These are phyloP conservation scores for Yasuhikotakia modesta DNA, from an alignment of 2,797 vertebrate genomes.

Conservation along the genomic window DNA sequence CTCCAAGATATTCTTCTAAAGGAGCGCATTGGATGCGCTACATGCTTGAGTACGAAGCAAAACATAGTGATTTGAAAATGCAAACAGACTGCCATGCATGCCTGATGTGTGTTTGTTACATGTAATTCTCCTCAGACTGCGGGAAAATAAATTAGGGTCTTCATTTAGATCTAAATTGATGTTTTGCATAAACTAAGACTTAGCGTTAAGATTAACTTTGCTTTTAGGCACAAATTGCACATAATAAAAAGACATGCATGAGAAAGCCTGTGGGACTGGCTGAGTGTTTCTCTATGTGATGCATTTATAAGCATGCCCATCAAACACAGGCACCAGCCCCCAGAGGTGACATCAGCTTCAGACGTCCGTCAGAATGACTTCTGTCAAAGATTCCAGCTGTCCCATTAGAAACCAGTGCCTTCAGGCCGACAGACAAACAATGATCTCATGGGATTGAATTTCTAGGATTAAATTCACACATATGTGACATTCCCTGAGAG, in stretches of 20 bases:
- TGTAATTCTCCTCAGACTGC: conserved; percentile 8
- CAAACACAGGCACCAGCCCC: conserved; percentile 51
- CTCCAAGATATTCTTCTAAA: conserved; percentile 23
- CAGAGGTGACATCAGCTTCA: conserved; percentile 61
- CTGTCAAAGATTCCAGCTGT: conserved; percentile 43
- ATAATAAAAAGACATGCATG: conserved; percentile 9
- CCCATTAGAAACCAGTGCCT: conserved; percentile 70
- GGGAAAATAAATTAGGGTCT: conserved; percentile 8
- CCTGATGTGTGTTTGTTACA: conserved; percentile 7
- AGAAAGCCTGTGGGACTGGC: conserved; percentile 22
- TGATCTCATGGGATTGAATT: conserved; percentile 64
- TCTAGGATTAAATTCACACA: conserved; percentile 24
- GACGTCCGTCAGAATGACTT: conserved; percentile 53
- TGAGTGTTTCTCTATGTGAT: conserved; percentile 23
- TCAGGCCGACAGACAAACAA: conserved; percentile 60
- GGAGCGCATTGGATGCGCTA: neutral
- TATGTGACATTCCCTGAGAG: conserved; percentile 3
- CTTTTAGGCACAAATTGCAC: neutral
- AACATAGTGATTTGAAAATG: neutral
- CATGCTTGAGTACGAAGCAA: neutral
- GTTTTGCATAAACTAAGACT: neutral
- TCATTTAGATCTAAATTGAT: conserved; percentile 17
- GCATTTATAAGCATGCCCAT: conserved; percentile 61
- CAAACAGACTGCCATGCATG: neutral
- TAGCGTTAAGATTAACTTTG: conserved; percentile 16